phyloP scores from a whole-genome alignment of 2,797 vertebrate genomes.

The Echeneis naucrates region DNA sequence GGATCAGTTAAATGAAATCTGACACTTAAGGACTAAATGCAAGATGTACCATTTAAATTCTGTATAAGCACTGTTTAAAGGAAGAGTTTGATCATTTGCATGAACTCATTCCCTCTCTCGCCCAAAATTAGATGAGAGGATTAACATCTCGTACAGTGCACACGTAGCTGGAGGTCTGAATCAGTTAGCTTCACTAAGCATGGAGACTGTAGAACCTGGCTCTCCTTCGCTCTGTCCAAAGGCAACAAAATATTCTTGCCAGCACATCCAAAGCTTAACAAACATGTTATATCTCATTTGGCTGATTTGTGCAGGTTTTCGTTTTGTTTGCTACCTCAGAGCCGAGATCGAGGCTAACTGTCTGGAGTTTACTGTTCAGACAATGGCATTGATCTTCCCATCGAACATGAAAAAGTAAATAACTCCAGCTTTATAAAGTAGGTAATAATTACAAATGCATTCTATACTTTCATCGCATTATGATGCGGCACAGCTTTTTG shows the following conservation, averaged over 20 bases:
- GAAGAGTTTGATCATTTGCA: not conserved
- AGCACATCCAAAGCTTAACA: not conserved
- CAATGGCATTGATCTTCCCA: not conserved
- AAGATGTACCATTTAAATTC: slow-evolving; percentile 6
- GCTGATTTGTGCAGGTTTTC: not conserved
- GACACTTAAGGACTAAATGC: slow-evolving; percentile 9
- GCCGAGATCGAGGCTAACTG: not conserved
- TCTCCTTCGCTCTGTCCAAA: too few relatives aligned
- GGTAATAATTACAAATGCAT: slow-evolving; percentile 20
- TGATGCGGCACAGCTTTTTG: slow-evolving; percentile 21
- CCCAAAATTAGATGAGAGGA: not conserved
- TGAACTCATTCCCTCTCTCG: not conserved
- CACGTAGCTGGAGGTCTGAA: not conserved
- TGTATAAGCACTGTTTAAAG: not conserved
- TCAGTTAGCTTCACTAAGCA: not conserved
- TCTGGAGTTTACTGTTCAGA: not conserved
- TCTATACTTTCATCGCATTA: slow-evolving; percentile 30
- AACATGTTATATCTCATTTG: not conserved
- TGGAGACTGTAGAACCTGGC: not conserved
- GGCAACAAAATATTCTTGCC: not conserved
- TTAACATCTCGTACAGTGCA: not conserved
- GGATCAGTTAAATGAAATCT: slow-evolving; percentile 4
- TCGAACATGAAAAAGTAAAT: not conserved
- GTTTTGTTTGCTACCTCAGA: not conserved
- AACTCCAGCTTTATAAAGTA: not conserved